Evolutionary conservation across 1,140 invertebrate genomes (phyloP).

Genomic region (Pachyrhynchus sulphureomaculatus): DNA sequence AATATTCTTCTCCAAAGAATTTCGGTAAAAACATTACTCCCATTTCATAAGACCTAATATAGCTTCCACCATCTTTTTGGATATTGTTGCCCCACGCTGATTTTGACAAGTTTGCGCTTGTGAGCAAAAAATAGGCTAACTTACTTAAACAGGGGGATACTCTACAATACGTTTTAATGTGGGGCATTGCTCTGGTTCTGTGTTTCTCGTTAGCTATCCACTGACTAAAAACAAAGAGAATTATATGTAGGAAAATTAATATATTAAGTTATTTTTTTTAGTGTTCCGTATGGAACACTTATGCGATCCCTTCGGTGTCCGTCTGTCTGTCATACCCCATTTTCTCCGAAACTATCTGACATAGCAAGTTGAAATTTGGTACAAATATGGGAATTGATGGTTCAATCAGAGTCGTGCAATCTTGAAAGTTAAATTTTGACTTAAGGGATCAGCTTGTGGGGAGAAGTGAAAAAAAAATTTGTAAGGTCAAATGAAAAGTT

Average conservation of each 20-base stretch:
- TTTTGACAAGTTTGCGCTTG: slow-evolving; percentile 93
- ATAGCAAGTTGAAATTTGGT: too few species aligned
- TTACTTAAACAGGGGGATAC: slow-evolving; percentile 65
- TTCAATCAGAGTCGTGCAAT: too few species aligned
- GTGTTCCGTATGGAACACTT: too few species aligned
- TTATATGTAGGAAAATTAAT: neutral
- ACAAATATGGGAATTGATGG: too few species aligned
- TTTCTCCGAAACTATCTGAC: too few species aligned
- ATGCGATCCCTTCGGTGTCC: too few species aligned
- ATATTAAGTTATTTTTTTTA: too few species aligned
- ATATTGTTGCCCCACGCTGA: slow-evolving; percentile 91
- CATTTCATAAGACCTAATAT: slow-evolving; percentile 87
- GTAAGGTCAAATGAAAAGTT: too few species aligned
- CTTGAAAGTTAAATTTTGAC: too few species aligned
- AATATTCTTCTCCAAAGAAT: slow-evolving; percentile 68
- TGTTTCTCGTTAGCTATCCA: slow-evolving; percentile 74
- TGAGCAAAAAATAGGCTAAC: slow-evolving; percentile 81
- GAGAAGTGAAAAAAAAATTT: too few species aligned
- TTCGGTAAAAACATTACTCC: slow-evolving; percentile 88
- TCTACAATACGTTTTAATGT: slow-evolving; percentile 89
- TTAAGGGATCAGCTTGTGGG: too few species aligned
- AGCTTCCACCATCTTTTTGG: slow-evolving; percentile 60
- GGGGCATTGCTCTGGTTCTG: slow-evolving; percentile 82
- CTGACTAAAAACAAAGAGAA: slow-evolving; percentile 60
- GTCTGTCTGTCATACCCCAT: too few species aligned